A percentile compares a stretch with the other conserved stretches of the same genome.
These are phyloP conservation scores for Lobophora halterata DNA, from an alignment of 2,888 invertebrate species.

Conservation along the genomic window DNA sequence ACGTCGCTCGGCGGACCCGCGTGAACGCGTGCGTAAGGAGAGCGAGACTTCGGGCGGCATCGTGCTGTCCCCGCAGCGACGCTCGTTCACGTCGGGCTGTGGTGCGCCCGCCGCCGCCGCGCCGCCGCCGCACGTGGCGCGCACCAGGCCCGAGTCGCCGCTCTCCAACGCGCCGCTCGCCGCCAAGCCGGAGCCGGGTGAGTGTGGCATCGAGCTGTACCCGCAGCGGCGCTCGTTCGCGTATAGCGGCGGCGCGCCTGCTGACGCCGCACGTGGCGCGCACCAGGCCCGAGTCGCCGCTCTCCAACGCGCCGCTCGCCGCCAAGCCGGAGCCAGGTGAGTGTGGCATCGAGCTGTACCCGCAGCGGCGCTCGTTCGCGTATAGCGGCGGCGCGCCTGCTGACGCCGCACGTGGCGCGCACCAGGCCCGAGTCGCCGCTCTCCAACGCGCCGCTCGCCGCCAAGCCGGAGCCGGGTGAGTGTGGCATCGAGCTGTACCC, in stretches of 20 bases:
- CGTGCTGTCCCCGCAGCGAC: no score
- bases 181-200: conserved; percentile 58
- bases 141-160: conserved; percentile 67
- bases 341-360: no score
- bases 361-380: no score
- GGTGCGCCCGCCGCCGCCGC: conserved; percentile 79
- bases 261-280: conserved; percentile 78
- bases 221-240: conserved; percentile 93
- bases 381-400: no score
- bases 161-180: conserved; percentile 45
- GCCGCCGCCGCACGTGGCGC: conserved; percentile 78
- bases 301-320: conserved; percentile 42
- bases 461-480: no score
- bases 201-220: conserved; percentile 87
- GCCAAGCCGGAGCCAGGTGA: no score
- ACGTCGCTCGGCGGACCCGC: conserved; percentile 83
- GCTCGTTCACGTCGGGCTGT: no score
- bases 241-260: conserved; percentile 91
- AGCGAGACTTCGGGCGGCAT: no score
- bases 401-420: conserved; percentile 78
- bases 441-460: conserved; percentile 40
- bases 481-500: no score
- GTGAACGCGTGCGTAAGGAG: conserved; percentile 90
- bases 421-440: conserved; percentile 67
- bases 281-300: conserved; percentile 68